Conservation (phyloP, 2,113 vertebrate genomes). For the Syngnathus typhle region DNA sequence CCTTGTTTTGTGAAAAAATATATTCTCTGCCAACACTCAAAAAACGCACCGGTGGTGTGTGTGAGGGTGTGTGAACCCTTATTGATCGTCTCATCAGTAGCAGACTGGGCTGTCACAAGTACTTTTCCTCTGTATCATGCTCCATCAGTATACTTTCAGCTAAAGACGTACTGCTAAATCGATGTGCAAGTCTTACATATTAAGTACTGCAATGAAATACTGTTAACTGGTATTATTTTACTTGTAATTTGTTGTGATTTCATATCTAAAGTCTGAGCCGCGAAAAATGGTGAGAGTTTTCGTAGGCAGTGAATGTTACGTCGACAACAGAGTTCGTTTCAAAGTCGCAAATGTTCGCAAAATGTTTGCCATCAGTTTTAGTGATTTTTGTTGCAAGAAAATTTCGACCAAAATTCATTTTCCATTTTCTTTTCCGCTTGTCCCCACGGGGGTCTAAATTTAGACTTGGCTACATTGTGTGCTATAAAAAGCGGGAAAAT, state of each 20-base stretch:
- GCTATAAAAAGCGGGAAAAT: neutral
- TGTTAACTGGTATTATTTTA: neutral
- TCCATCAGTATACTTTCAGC: constrained; percentile 18
- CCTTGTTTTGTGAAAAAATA: neutral
- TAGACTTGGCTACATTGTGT: neutral
- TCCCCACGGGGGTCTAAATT: neutral
- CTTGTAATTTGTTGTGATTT: neutral
- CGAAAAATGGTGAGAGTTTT: no score
- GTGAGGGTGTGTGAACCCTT: constrained; percentile 43
- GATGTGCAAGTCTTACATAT: neutral
- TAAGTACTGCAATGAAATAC: neutral
- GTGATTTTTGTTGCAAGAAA: no score
- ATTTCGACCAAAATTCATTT: no score
- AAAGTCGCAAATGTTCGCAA: no score
- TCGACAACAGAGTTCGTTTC: no score
- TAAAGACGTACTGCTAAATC: constrained; percentile 11
- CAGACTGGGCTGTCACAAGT: constrained; percentile 58
- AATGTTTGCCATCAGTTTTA: no score
- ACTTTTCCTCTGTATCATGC: constrained; percentile 46
- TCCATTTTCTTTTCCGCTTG: no score
- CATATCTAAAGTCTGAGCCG: no score
- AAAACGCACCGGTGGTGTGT: neutral
- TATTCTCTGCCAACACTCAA: neutral
- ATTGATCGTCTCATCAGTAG: constrained; percentile 52
- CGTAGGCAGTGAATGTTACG: no score